A percentile compares a stretch with the other conserved stretches of the same genome.
These are phyloP conservation scores for Drosophila barbarae DNA, from an alignment of 2,888 invertebrate species.

Conservation along the genomic window DNA sequence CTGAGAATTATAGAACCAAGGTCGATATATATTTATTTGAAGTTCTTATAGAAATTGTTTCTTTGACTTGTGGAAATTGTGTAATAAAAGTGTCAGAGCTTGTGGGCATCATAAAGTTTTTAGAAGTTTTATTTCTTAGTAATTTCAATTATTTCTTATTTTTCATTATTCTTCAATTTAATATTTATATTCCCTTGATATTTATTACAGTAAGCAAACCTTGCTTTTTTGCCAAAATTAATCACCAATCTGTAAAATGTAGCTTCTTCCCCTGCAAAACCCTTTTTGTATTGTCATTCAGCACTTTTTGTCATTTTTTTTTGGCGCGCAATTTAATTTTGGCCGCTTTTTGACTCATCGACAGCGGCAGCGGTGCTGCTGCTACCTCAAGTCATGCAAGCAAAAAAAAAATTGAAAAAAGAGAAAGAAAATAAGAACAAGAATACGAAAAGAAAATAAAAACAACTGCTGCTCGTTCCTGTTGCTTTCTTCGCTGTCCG, in stretches of 20 bases:
- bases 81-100: no score
- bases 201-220: no score
- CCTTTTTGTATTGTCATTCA: constrained; percentile 52
- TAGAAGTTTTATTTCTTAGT: no score
- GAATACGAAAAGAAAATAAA: constrained; percentile 2
- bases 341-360: constrained; percentile 23
- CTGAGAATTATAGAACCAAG: neutral
- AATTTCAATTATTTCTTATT: no score
- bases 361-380: constrained; percentile 9
- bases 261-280: neutral
- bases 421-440: constrained; percentile 4
- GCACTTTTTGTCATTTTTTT: constrained; percentile 22
- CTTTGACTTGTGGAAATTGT: neutral
- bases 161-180: no score
- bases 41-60: neutral
- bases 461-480: constrained; percentile 20
- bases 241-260: constrained; percentile 11
- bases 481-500: constrained; percentile 36
- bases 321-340: constrained; percentile 39
- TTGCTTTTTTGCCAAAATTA: constrained; percentile 3
- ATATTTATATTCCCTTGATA: no score
- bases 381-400: constrained; percentile 29
- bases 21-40: neutral
- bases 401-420: neutral
- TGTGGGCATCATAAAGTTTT: no score